These are phyloP conservation scores for Pampusana beccarii DNA, from an alignment of 2,113 vertebrate genomes.

Conservation along the genomic window DNA sequence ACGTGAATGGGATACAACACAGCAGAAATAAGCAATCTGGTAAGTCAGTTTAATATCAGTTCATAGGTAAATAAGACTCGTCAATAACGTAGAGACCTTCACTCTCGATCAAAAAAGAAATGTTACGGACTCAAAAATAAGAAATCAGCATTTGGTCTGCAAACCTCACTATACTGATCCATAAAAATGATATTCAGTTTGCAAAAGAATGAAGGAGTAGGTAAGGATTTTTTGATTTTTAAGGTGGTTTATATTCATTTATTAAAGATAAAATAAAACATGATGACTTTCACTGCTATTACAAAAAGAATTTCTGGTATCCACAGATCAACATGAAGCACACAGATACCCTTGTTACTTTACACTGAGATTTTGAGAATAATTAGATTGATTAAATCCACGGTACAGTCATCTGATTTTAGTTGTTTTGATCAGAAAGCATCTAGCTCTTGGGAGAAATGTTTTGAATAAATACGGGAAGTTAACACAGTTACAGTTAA, in stretches of 20 bases:
- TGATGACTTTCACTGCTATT: background rate
- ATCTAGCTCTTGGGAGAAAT: background rate
- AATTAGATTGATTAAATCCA: background rate
- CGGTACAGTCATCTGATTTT: background rate
- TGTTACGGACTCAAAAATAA: fast-evolving
- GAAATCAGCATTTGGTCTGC: background rate
- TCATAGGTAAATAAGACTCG: background rate
- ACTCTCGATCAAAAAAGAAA: background rate
- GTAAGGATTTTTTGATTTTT: background rate
- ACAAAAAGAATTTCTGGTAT: background rate
- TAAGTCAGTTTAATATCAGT: background rate
- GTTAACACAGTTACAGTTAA: background rate
- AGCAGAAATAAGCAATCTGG: background rate
- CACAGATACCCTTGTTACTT: background rate
- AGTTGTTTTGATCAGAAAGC: background rate
- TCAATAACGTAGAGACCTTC: background rate
- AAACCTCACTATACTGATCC: background rate
- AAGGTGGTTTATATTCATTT: background rate
- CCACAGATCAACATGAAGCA: background rate
- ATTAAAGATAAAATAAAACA: background rate
- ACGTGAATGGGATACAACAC: background rate
- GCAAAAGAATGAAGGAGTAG: background rate
- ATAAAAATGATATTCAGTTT: background rate
- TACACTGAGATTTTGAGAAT: background rate
- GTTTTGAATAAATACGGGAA: background rate